phyloP scores from a whole-genome alignment of 2,888 invertebrate genomes.

The Saturnia japonica region DNA sequence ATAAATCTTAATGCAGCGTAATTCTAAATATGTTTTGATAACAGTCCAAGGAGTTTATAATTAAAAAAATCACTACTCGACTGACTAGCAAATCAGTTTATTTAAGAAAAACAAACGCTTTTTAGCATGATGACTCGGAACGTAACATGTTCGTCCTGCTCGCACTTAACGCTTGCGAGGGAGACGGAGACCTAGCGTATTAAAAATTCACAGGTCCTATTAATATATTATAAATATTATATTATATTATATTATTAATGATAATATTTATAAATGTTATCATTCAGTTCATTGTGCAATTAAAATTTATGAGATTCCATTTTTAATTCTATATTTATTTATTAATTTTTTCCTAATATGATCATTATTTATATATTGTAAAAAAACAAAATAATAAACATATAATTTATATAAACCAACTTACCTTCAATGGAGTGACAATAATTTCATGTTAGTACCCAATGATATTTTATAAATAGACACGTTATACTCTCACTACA shows the following conservation, averaged over 20 bases:
- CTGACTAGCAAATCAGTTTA: conserved; percentile 78
- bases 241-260: too few species aligned
- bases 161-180: conserved; percentile 34
- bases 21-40: conserved; percentile 15
- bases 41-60: conserved; percentile 18
- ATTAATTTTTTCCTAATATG: neutral
- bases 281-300: neutral
- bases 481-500: too few species aligned
- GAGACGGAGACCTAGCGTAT: conserved; percentile 26
- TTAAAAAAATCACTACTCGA: conserved; percentile 69
- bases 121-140: conserved; percentile 40
- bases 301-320: conserved; percentile 26
- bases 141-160: conserved; percentile 29
- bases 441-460: too few species aligned
- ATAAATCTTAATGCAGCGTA: conserved; percentile 31
- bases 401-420: neutral
- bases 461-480: too few species aligned
- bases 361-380: neutral
- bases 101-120: conserved; percentile 70
- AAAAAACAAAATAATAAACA: neutral
- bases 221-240: neutral
- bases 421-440: neutral
- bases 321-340: conserved; percentile 22
- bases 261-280: too few species aligned
- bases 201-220: neutral